Percentiles rank a stretch among this genome's conserved stretches.
Evolutionary conservation across 2,797 vertebrate species (phyloP).

Genomic region (Furcifer pardalis): DNA sequence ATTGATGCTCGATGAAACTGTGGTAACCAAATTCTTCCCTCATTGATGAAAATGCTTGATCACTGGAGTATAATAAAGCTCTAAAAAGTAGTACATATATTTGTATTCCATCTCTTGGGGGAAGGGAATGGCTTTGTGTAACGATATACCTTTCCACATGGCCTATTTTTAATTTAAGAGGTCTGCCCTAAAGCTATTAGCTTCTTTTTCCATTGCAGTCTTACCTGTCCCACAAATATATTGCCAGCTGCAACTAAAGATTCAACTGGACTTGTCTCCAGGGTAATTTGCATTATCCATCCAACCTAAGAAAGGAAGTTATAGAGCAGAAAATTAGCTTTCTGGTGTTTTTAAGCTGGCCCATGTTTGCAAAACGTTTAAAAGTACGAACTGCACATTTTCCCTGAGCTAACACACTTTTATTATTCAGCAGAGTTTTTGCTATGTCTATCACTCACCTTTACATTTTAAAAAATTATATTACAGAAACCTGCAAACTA

Average conservation of each 20-base stretch:
- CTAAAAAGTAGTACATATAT: background rate
- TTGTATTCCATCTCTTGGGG: background rate
- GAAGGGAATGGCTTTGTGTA: background rate
- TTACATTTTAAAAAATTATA: background rate
- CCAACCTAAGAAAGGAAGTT: conserved; percentile 79
- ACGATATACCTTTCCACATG: background rate
- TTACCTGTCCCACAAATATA: conserved; percentile 88
- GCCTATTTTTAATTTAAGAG: background rate
- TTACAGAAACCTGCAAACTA: background rate
- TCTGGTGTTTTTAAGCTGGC: background rate
- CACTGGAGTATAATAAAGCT: background rate
- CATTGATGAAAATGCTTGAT: background rate
- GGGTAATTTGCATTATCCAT: conserved; percentile 84
- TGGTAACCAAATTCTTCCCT: background rate
- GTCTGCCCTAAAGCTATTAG: background rate
- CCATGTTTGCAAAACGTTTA: background rate
- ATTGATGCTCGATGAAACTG: background rate
- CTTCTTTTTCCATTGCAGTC: conserved; percentile 34
- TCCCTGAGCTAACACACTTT: background rate
- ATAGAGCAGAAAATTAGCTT: background rate
- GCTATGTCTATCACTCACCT: background rate
- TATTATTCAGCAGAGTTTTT: background rate
- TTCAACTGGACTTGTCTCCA: conserved; percentile 86
- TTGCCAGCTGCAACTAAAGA: conserved; percentile 88
- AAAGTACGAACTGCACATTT: background rate